Percentiles rank a stretch among this genome's conserved stretches.
Evolutionary conservation across 2,113 vertebrate species (phyloP).

Genomic region (Pholis gunnellus): DNA sequence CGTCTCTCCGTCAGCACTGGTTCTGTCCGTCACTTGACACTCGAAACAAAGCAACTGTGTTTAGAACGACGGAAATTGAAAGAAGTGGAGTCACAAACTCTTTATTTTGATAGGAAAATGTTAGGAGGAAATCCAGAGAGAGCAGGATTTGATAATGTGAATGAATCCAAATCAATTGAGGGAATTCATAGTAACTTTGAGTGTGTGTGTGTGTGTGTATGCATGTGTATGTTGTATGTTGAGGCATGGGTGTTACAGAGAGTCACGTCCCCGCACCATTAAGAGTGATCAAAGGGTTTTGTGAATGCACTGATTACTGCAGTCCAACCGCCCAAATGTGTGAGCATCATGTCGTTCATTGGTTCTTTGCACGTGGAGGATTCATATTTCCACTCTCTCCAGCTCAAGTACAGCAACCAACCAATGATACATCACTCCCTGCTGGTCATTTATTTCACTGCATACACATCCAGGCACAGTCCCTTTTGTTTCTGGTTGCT

Average conservation of each 20-base stretch:
- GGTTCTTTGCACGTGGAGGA: neutral
- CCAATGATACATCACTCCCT: constrained; percentile 63
- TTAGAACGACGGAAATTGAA: neutral
- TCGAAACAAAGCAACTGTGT: constrained; percentile 43
- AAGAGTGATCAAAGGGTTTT: constrained; percentile 24
- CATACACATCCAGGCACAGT: neutral
- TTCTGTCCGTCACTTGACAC: constrained; percentile 36
- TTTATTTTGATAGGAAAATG: neutral
- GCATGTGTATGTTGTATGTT: constrained; percentile 4
- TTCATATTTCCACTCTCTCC: constrained; percentile 13
- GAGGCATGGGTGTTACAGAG: constrained; percentile 5
- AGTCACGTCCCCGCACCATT: neutral
- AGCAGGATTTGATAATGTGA: neutral
- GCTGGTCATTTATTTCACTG: constrained; percentile 61
- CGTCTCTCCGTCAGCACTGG: constrained; percentile 38
- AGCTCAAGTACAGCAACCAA: neutral
- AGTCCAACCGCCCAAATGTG: constrained; percentile 5
- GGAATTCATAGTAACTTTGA: neutral
- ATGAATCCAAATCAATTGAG: neutral
- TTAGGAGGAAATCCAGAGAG: neutral
- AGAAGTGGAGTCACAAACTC: neutral
- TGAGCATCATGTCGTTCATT: constrained; percentile 2
- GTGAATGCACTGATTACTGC: neutral
- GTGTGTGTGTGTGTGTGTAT: constrained; percentile 7
- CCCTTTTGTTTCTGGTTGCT: neutral